Evolutionary conservation across 2,113 vertebrate genomes (phyloP), one percentile per base, ranked within the genome.

Genomic region (Gyps fulvus): DNA sequence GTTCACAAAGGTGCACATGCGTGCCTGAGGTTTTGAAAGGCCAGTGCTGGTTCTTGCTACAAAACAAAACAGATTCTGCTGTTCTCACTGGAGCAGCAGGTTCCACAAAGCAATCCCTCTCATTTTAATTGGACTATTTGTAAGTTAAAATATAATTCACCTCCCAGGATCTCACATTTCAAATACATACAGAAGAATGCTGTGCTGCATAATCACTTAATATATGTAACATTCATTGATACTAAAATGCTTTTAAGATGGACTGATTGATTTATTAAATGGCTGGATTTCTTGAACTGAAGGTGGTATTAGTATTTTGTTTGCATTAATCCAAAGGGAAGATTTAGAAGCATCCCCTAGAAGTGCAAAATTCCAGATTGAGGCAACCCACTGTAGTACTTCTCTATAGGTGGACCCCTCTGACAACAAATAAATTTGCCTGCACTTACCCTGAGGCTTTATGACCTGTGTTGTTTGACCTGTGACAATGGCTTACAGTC

Each of bases 1-100:
- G 10, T 22, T 65, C 27, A 11, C 25, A 67, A 6, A 66, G 16
- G 6, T 45, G 6, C 7, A 18, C 0, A 0, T 54, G 20, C 10
- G 3, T 29, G 17, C 32, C n/a, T 43, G 25, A 62, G 16, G 21
- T 59, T 80, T 55, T 93, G 67, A 58, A 83, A 81, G 16, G 12
- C 31, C 26, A 27, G 31, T 83, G 38, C 4, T 72, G 21, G 14
- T n/a, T 62, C 42, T 38, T 38, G 18, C 19, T 58, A 10, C 66
- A 57, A 31, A 83, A 19, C 8, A 62, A 11, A 62, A 62, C 1
- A 67, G 47, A 13, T 58, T 49, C 52, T 76, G 7, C 27, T 72
- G 7, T 69, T 92, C 63, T 43, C 6, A 15, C 13, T 50, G 38
- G 29, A 67, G 12, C 11, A 59, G 19, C 16, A 87, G 32, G 14